Evolutionary conservation across 2,113 vertebrate species (phyloP).

Genomic region (Sinosuthora webbiana): DNA sequence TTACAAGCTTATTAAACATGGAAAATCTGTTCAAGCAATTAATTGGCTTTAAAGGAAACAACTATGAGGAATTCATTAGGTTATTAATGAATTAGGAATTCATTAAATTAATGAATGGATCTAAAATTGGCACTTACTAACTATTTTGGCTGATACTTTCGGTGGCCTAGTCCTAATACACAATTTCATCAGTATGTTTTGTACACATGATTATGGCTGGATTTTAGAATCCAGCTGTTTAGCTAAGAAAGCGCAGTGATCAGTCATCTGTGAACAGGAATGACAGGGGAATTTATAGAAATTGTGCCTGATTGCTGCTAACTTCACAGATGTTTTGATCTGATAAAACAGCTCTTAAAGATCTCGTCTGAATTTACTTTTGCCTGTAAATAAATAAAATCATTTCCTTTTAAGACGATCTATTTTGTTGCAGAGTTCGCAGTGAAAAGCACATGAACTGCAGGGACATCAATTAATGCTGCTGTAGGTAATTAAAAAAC

Average conservation of each 20-base stretch:
- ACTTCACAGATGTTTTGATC: not conserved
- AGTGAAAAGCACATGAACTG: not conserved
- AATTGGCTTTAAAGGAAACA: conserved; percentile 50
- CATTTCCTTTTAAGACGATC: not conserved
- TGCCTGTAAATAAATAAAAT: not conserved
- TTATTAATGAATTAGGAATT: no score
- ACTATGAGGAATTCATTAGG: conserved; percentile 25
- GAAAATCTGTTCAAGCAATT: conserved; percentile 37
- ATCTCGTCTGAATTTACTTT: not conserved
- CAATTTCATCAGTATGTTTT: not conserved
- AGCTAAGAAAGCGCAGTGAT: not conserved
- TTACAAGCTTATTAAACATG: conserved; percentile 50
- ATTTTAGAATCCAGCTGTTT: not conserved
- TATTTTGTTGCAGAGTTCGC: not conserved
- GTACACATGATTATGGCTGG: not conserved
- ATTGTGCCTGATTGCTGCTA: not conserved
- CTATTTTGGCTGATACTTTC: conserved; percentile 1
- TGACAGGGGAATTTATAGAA: not conserved
- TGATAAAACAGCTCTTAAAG: not conserved
- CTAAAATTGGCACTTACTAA: conserved; percentile 36
- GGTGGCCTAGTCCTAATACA: not conserved
- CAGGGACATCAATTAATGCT: not conserved
- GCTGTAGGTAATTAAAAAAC: not conserved
- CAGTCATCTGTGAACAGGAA: not conserved
- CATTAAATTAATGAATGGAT: no score